These are phyloP conservation scores for Melipona quadrifasciata DNA, from an alignment of 1,140 invertebrate species.

Conservation along the genomic window DNA sequence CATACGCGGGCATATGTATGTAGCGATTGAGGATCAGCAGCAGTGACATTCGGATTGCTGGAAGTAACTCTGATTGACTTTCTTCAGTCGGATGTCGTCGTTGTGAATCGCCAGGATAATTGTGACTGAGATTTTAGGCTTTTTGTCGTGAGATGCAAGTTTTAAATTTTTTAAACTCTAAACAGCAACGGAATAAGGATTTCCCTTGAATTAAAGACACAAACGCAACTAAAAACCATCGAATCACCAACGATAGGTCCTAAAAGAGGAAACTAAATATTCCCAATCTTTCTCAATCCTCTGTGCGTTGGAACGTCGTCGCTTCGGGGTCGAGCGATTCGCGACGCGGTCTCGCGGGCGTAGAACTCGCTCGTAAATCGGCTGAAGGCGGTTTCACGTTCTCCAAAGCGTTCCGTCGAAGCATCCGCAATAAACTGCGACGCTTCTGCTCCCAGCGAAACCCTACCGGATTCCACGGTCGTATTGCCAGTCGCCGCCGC, in stretches of 20 bases:
- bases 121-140: no score
- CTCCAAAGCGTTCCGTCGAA: constrained; percentile 54
- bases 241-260: no score
- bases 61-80: background rate
- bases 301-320: background rate
- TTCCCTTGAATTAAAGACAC: no score
- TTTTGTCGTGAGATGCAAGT: no score
- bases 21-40: background rate
- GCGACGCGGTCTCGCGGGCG: constrained; percentile 60
- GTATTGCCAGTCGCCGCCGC: constrained; percentile 28
- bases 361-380: constrained; percentile 76
- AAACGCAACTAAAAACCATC: no score
- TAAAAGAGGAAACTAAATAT: no score
- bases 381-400: constrained; percentile 58
- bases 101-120: no score
- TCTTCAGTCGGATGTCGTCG: background rate
- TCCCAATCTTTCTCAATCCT: no score
- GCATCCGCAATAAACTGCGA: constrained; percentile 59
- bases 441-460: constrained; percentile 59
- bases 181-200: no score
- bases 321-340: constrained; percentile 55
- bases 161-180: no score
- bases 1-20: background rate
- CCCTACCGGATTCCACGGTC: constrained; percentile 60
- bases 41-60: background rate